Percentiles rank a stretch among this genome's conserved stretches.
These are phyloP conservation scores for Agrochola litura DNA, from an alignment of 2,888 invertebrate genomes.

Conservation along the genomic window DNA sequence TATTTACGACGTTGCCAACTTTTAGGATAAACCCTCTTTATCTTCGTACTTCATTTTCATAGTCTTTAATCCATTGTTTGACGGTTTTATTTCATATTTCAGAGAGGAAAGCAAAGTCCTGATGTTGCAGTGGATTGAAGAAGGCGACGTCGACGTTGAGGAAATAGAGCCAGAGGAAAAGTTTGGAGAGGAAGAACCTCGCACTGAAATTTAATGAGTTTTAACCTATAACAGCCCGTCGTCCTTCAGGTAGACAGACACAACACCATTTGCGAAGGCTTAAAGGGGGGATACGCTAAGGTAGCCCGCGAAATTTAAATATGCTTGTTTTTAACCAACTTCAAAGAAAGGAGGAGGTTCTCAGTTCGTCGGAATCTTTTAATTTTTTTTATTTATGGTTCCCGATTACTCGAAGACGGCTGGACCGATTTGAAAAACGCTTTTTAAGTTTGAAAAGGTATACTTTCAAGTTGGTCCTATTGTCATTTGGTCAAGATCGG, in stretches of 20 bases:
- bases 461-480: too few relatives aligned
- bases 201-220: fast-evolving
- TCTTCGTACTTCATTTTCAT: not conserved
- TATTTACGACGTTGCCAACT: too few relatives aligned
- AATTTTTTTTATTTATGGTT: too few relatives aligned
- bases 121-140: constrained; percentile 83
- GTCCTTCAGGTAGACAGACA: not conserved
- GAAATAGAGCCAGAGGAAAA: constrained; percentile 77
- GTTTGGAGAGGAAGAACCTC: constrained; percentile 62
- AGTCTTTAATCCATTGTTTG: not conserved
- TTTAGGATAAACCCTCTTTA: too few relatives aligned
- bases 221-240: not conserved
- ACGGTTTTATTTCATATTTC: constrained; percentile 40
- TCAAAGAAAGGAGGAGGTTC: too few relatives aligned
- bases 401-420: too few relatives aligned
- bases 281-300: not conserved
- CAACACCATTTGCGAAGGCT: not conserved
- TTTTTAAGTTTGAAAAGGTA: too few relatives aligned
- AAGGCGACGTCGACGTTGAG: constrained; percentile 82
- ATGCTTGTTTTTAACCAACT: not conserved
- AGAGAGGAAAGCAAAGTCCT: constrained; percentile 83
- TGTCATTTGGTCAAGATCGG: too few relatives aligned
- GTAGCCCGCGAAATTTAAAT: not conserved
- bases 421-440: too few relatives aligned
- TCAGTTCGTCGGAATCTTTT: too few relatives aligned